Evolutionary conservation across 2,888 invertebrate genomes (phyloP), one percentile per base, ranked within the genome.

Genomic region (Macaria notata): DNA sequence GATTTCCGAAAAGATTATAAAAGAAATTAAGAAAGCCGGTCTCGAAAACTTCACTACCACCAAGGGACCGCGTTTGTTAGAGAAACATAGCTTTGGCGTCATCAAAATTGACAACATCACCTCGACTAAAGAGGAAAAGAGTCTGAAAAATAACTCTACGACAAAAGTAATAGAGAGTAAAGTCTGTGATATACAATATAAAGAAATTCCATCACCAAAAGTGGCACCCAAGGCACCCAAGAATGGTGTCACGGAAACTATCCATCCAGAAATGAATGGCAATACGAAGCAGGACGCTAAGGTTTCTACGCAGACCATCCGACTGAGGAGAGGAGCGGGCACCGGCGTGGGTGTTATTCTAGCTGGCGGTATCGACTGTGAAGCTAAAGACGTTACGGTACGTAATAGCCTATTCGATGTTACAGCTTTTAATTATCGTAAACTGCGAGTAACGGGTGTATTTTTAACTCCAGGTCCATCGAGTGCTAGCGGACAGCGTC

Each of bases 341-440:
- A 78, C 96, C 30, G 96, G 96, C 74, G 95, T 98, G 59, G 98
- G 98, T 45, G 95, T 98, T 60, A 97, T 96, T 46, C 88, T 98
- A 69, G 97, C 97, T 51, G 98, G 98, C 58, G 98, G 98, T 51
- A 94, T 95, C 19, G 98, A 98, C 81, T 97, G 97, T 79, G 98
- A 98, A 92, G 95, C 95, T 73, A 98, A 97, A 89, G 97, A 97
- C 84, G 97, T 98, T 65, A 97, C 97, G 75, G 97, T 96, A 84
- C 89, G 94, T 59, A 46, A 57, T 44, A 31, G 39, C 9, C 29
- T n/a, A 44, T 56, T 38, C 8, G 7, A 31, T 4, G 43, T 45
- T 52, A 48, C 45, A 41, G 44, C 33, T 52, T 52, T 39, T 33
- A 45, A 57, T 48, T 49, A 49, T 45, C 33, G 38, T 31, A 31